phyloP scores from a whole-genome alignment of 2,888 invertebrate genomes.

The Peribatodes rhomboidaria region DNA sequence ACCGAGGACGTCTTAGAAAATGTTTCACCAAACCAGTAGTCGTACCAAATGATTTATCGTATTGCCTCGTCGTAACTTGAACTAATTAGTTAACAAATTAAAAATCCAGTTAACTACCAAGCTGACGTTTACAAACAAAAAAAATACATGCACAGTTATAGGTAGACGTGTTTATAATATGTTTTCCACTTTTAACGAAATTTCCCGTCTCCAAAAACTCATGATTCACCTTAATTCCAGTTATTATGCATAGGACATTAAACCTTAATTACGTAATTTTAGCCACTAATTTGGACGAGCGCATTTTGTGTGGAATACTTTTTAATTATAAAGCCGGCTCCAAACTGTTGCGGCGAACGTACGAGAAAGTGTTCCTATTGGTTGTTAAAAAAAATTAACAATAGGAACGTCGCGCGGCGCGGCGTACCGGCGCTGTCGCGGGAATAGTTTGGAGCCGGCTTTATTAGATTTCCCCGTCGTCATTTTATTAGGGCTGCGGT shows the following conservation, averaged over 20 bases:
- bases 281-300: neutral
- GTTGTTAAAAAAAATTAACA: no score
- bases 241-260: conserved; percentile 4
- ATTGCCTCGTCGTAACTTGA: neutral
- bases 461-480: neutral
- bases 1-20: neutral
- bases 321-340: no score
- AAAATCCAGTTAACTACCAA: neutral
- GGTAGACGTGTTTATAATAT: neutral
- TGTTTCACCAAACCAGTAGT: neutral
- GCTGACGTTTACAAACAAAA: neutral
- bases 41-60: neutral
- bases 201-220: conserved; percentile 1
- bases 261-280: neutral
- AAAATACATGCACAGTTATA: neutral
- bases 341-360: no score
- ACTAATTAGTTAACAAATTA: neutral
- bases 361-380: no score
- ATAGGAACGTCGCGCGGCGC: no score
- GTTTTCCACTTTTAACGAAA: conserved; percentile 2
- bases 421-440: no score
- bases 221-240: neutral
- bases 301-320: neutral
- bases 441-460: no score
- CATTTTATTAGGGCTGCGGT: conserved; percentile 10